Evolutionary conservation across 1,140 invertebrate genomes (phyloP).

Genomic region (Alviniconcha marisindica): DNA sequence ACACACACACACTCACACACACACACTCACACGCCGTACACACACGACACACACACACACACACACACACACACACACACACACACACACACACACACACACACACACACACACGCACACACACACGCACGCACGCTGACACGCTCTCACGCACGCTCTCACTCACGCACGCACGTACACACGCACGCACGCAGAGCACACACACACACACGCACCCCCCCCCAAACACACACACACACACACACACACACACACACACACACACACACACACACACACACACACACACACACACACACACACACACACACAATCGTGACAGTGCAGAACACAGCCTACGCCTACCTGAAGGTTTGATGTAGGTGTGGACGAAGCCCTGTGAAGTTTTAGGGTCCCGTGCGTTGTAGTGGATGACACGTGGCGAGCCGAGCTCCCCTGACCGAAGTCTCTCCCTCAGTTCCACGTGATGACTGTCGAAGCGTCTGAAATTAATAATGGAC

Average conservation of each 20-base stretch:
- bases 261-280: too few relatives aligned
- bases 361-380: background rate
- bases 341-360: conserved; percentile 27
- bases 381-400: conserved; percentile 5
- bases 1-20: conserved; percentile 3
- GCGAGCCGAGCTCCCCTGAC: background rate
- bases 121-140: too few relatives aligned
- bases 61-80: too few relatives aligned
- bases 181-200: background rate
- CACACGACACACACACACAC: background rate
- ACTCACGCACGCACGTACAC: background rate
- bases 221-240: background rate
- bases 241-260: background rate
- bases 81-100: background rate
- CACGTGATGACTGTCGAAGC: conserved; percentile 17
- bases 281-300: too few relatives aligned
- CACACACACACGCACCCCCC: background rate
- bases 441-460: background rate
- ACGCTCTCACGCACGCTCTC: background rate
- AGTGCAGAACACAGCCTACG: too few relatives aligned
- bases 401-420: conserved; percentile 23
- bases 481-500: too few relatives aligned
- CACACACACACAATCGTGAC: too few relatives aligned
- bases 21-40: background rate
- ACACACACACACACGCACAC: background rate